Base-by-base conservation (phyloP, 2,113 vertebrate species). In the Podilymbus podiceps region DNA sequence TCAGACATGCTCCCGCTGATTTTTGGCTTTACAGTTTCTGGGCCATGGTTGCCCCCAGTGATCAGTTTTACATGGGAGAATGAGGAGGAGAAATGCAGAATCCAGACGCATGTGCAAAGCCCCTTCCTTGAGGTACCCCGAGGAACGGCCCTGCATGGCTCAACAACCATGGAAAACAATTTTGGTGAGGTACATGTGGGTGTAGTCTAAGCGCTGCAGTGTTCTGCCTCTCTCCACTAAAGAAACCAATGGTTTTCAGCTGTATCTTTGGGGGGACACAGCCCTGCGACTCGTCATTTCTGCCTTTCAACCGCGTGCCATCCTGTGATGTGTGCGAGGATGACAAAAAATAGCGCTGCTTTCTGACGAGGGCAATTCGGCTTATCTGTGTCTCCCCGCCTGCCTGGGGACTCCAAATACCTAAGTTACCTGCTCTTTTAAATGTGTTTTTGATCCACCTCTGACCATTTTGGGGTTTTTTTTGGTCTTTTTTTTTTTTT, bases 281-380 rank as follows among this genome's bases (percentile, higher is more conserved):
- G 12, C 60, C 31, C 67, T 2, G 3, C 0, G 4, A 38, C 27
- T 16, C 76, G n/a, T 19, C 5, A 49, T 58, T 72, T 23, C 56
- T 85, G 60, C 0, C 38, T 42, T 38, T 50, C 64, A 75, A 3
- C 77, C 40, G 28, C 0, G 0, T 25, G 42, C n/a, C n/a, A 14
- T 25, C 58, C 56, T 64, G 31, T 33, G 78, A 5, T 21, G 24
- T 24, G 78, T 5, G 11, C 53, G 15, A 56, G n/a, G 60, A 15
- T 6, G 18, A 15, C 50, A 53, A 60, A 46, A 67, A 21, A 28
- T 2, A 3, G 15, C 3, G 38, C 40, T 76, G 18, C 30, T 10
- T 17, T 18, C n/a, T 27, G 12, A 7, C 0, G 2, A 11, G 49
- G 62, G 15, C 33, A 47, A 1, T n/a, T 76, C 0, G 0, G 23